Percentiles rank a stretch among this genome's conserved stretches.
These are phyloP conservation scores for Bombus vancouverensis DNA, from an alignment of 1,140 invertebrate species.

Conservation along the genomic window DNA sequence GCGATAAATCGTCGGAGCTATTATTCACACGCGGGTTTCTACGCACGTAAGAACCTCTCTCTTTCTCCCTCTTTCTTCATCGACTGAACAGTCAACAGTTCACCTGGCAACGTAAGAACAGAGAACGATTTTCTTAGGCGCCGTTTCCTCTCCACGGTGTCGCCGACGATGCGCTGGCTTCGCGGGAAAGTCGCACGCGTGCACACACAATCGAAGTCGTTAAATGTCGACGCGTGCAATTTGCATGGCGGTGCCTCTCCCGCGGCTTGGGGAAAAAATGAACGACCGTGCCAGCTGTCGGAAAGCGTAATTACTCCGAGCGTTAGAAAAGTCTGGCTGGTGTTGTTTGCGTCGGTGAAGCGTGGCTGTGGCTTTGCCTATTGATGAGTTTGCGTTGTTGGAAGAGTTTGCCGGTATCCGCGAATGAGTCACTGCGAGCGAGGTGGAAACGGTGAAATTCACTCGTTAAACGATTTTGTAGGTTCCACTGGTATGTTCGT, in stretches of 20 bases:
- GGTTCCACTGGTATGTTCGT: neutral
- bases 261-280: neutral
- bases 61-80: neutral
- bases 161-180: neutral
- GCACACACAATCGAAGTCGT: constrained; percentile 21
- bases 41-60: neutral
- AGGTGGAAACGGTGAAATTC: neutral
- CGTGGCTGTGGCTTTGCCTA: neutral
- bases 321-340: constrained; percentile 22
- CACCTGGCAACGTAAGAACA: neutral
- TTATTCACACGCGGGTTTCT: constrained; percentile 56
- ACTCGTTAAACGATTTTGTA: neutral
- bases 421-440: neutral
- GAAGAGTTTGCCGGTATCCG: neutral
- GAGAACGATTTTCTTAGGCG: constrained; percentile 25
- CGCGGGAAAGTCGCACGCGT: constrained; percentile 10
- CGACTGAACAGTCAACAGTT: neutral
- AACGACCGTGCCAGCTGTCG: constrained; percentile 26
- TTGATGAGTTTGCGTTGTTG: constrained; percentile 7
- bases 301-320: constrained; percentile 29
- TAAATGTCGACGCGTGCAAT: constrained; percentile 41
- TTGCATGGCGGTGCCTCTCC: constrained; percentile 32
- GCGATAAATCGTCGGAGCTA: constrained; percentile 65
- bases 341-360: neutral
- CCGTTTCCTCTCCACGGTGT: neutral